Conservation (phyloP, 2,113 vertebrate genomes). For the Martes martes region DNA sequence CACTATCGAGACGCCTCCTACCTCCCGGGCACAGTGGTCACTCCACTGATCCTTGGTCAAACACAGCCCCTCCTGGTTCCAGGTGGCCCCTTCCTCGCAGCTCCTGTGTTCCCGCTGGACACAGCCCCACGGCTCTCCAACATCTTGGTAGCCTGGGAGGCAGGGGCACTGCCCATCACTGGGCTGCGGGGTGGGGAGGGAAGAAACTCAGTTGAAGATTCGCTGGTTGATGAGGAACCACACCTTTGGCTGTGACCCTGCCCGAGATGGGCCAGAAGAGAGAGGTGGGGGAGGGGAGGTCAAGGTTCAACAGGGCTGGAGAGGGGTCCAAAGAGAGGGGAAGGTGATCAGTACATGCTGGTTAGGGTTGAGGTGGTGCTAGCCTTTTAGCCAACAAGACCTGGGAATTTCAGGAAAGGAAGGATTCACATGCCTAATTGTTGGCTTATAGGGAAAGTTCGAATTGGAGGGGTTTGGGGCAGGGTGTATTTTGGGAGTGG, state of each 20-base stretch:
- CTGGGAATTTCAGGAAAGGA: background rate
- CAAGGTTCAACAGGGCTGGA: background rate
- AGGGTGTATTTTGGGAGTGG: background rate
- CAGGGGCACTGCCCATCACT: constrained; percentile 88
- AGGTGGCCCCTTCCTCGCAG: constrained; percentile 82
- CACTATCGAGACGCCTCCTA: constrained; percentile 39
- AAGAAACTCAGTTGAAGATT: background rate
- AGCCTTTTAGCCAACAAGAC: background rate
- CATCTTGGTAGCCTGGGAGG: constrained; percentile 78
- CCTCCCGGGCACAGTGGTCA: constrained; percentile 88
- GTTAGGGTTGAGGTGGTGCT: background rate
- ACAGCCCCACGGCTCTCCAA: constrained; percentile 76
- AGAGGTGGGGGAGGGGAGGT: background rate
- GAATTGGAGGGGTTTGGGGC: background rate
- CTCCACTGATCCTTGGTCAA: constrained; percentile 85
- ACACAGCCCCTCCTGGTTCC: constrained; percentile 89
- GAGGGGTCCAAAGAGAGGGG: background rate
- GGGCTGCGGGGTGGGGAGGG: constrained; percentile 80
- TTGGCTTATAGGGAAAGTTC: background rate
- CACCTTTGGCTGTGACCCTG: background rate
- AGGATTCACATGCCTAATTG: background rate
- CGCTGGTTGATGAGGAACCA: background rate
- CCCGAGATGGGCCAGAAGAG: background rate
- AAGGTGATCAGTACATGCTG: background rate
- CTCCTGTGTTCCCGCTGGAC: constrained; percentile 76